Percentiles rank a stretch among this genome's conserved stretches.
phyloP scores from a whole-genome alignment of 1,140 invertebrate genomes.

The Hermatobates lingyangjiaoensis region DNA sequence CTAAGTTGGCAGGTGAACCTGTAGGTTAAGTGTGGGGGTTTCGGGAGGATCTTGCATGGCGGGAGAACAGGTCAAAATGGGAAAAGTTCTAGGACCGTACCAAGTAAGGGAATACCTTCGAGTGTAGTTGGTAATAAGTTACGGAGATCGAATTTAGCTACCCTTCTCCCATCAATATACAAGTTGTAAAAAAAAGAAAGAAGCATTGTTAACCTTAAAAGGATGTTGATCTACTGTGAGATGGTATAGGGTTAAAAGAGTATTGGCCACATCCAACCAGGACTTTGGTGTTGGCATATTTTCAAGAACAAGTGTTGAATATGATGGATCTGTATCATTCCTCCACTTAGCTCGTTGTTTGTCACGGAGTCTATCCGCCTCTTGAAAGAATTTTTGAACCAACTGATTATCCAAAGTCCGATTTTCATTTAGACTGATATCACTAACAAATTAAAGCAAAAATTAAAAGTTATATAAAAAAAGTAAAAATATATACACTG shows the following conservation, averaged over 20 bases:
- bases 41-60: too few relatives aligned
- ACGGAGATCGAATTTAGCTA: neutral
- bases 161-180: neutral
- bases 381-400: conserved; percentile 6
- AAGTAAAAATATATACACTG: neutral
- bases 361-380: conserved; percentile 5
- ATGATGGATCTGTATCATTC: neutral
- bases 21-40: too few relatives aligned
- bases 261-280: conserved; percentile 11
- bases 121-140: neutral
- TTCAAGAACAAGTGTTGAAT: neutral
- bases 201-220: conserved; percentile 4
- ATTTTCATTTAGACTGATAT: neutral
- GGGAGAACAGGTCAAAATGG: too few relatives aligned
- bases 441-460: neutral
- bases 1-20: too few relatives aligned
- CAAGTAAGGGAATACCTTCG: neutral
- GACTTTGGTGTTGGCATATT: neutral
- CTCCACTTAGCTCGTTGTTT: conserved; percentile 7
- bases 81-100: too few relatives aligned
- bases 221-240: conserved; percentile 6
- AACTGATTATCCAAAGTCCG: neutral
- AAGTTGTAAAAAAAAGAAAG: neutral
- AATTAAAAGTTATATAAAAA: neutral
- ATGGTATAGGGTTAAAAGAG: conserved; percentile 6